phyloP scores from a whole-genome alignment of 2,113 vertebrate species.

The Gila orcuttii region DNA sequence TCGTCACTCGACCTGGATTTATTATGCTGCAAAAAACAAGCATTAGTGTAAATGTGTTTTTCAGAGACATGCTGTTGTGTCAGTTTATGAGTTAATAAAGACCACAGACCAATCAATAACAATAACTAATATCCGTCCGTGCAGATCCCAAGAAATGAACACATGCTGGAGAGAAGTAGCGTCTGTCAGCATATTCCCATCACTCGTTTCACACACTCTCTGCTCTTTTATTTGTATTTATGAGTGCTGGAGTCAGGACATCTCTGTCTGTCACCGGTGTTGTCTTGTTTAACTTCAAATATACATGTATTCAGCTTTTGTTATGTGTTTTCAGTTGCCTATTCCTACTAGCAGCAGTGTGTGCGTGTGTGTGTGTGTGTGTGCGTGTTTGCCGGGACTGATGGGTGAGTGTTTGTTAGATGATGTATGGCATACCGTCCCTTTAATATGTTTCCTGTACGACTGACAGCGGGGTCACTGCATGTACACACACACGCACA shows the following conservation, averaged over 20 bases:
- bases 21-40: neutral
- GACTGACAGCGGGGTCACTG: conserved; percentile 65
- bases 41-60: neutral
- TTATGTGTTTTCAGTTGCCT: neutral
- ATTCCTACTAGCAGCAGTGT: conserved; percentile 36
- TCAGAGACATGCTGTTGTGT: neutral
- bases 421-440: conserved; percentile 78
- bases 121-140: conserved; percentile 19
- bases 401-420: conserved; percentile 65
- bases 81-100: neutral
- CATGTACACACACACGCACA: conserved; percentile 16
- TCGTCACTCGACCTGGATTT: neutral
- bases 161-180: neutral
- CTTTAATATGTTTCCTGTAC: conserved; percentile 78
- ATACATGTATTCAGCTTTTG: neutral
- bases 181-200: too few species aligned
- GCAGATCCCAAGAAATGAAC: conserved; percentile 21
- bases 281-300: neutral
- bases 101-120: conserved; percentile 25
- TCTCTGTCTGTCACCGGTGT: neutral
- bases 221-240: neutral
- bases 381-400: conserved; percentile 60
- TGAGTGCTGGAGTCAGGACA: neutral
- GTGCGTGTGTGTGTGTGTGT: conserved; percentile 48
- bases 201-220: neutral